Evolutionary conservation across 1,140 invertebrate species (phyloP), one percentile per base, ranked within the genome.

Genomic region (Lepidurus packardi): DNA sequence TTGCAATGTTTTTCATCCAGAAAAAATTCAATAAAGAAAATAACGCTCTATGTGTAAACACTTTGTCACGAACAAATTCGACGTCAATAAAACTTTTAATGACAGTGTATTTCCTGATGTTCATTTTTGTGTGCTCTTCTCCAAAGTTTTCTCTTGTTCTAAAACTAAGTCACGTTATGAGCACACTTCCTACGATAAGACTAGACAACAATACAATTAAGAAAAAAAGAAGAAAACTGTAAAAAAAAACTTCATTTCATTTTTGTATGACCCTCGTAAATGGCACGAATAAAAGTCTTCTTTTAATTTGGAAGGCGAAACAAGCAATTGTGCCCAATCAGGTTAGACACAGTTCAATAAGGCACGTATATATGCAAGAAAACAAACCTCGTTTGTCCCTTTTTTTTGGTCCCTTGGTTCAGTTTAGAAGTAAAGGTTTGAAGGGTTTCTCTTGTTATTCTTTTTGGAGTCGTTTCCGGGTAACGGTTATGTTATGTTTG

Each of bases 401-500:
- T 7, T 47, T 65, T 7, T 21, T 65, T 65, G 53, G 53, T 65
- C 53, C 53, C 53, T n/a, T 65, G 16, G 7, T 65, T 65, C 8
- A 7, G n/a, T 65, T 65, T 65, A 21, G 53, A 65, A 47, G n/a
- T 1, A 65, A 7, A 65, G 53, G 16, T 65, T 65, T 6, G 6
- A n/a, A n/a, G 21, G 53, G n/a, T n/a, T 16, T 13, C 1, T 65
- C 7, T n/a, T n/a, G 6, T 65, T 65, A 65, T 0, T 87, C 85
- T 79, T 94, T 92, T 75, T 90, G 89, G n/a, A 92, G 85, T 81
- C 92, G 90, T 84, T 88, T 89, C 80, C 92, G 94, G 11, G 96
- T 96, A 34, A 94, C 95, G 84, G 92, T 90, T 79, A 98, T 98
- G 10, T 98, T 88, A 45, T 96, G 96, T 74, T 92, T 92, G 4